Base-by-base conservation (phyloP, 2,888 invertebrate genomes). In the Synanthedon tipuliformis region DNA sequence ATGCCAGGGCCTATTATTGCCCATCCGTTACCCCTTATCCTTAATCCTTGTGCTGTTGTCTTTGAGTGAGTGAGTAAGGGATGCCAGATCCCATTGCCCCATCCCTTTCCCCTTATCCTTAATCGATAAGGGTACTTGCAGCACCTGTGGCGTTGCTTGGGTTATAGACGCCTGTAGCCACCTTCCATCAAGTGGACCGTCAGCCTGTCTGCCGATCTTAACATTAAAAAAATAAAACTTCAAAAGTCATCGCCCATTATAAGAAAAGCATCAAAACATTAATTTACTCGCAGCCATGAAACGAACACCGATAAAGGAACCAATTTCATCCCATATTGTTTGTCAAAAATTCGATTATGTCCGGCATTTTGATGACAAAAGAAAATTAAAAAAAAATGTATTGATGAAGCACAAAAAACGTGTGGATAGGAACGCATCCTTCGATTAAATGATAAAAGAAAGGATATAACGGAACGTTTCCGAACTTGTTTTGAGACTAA, bases 271-370 rank as follows among this genome's bases (percentile, higher is more conserved):
- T 66, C 34, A 34, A 66, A 72, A 70, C 70, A 71, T 71, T 75
- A 72, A 72, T 74, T 73, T 67, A 69, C 58, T 66, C 65, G 57
- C 61, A 57, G 57, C 68, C 69, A 70, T 74, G 75, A 76, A 80
- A 75, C 75, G 75, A 64, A 67, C 67, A 65, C 68, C 69, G 68
- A 81, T 78, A 81, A 78, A 77, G 71, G 71, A 81, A 78, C 79
- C 83, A 83, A 86, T 86, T 85, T 82, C 75, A 81, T 72, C 73
- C 69, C 61, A 71, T 73, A 84, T 81, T 85, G 85, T 85, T 79
- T 81, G 80, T 80, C 80, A 76, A 81, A 79, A 83, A 81, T 77
- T 84, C 80, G 78, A 86, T 85, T 85, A 80, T 78, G 69, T 72
- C 70, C 75, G 75, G 74, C 72, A 63, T 67, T 68, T 63, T 66